Percentiles rank a stretch among this genome's conserved stretches.
These are phyloP conservation scores for Oncorhynchus nerka DNA, from an alignment of 2,113 vertebrate species.

Conservation along the genomic window DNA sequence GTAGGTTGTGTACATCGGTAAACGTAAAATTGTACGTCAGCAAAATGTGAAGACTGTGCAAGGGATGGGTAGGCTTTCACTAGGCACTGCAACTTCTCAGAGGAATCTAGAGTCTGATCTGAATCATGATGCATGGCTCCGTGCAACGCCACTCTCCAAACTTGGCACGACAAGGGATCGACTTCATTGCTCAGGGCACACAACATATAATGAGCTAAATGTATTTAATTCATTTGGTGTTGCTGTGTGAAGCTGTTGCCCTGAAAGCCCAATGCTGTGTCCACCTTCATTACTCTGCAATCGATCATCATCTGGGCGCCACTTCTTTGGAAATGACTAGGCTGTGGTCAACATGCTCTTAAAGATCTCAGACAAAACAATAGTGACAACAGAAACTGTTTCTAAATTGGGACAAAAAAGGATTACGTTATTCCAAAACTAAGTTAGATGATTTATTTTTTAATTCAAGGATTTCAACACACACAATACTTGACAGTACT, in stretches of 20 bases:
- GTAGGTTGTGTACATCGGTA: too few relatives aligned
- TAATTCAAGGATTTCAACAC: not conserved
- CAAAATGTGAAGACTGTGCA: too few relatives aligned
- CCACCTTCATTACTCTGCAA: conserved; percentile 54
- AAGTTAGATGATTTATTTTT: not conserved
- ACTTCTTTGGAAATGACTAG: conserved; percentile 36
- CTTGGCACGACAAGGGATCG: conserved; percentile 44
- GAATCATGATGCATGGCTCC: conserved; percentile 58
- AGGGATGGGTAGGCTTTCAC: too few relatives aligned
- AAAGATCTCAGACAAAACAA: conserved; percentile 31
- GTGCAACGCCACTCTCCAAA: conserved; percentile 50
- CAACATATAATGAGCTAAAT: conserved; percentile 53
- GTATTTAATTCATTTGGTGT: conserved; percentile 48
- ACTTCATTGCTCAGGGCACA: conserved; percentile 55
- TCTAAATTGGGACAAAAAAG: conserved; percentile 16
- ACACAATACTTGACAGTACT: not conserved
- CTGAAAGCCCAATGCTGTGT: conserved; percentile 41
- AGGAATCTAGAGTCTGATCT: conserved; percentile 50
- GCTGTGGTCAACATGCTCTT: conserved; percentile 32
- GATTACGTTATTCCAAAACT: not conserved
- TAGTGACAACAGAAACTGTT: conserved; percentile 34
- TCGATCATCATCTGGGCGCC: conserved; percentile 57
- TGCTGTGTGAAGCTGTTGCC: conserved; percentile 51
- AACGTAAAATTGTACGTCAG: too few relatives aligned
- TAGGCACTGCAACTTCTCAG: conserved; percentile 25